These are phyloP conservation scores for Ia io DNA, from an alignment of 2,113 vertebrate species.

Conservation along the genomic window DNA sequence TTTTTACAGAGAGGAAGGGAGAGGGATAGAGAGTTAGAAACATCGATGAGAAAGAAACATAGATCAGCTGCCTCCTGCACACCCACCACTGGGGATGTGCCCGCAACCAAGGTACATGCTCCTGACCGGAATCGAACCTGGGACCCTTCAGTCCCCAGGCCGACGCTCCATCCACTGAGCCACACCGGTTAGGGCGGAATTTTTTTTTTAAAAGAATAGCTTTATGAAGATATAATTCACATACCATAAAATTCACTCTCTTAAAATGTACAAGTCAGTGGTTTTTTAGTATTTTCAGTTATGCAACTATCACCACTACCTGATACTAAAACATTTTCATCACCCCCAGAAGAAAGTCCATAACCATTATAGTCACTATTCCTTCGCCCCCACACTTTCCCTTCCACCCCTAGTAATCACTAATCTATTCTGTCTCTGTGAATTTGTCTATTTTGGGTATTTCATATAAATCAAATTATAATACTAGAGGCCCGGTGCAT, in stretches of 20 bases:
- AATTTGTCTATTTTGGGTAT: conserved; percentile 3
- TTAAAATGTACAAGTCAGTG: background rate
- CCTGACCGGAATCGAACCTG: too few species aligned
- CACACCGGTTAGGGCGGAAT: too few species aligned
- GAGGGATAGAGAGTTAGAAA: too few species aligned
- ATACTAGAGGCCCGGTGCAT: background rate
- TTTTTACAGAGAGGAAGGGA: too few species aligned
- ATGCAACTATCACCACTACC: background rate
- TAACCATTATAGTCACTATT: background rate
- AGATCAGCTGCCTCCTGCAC: too few species aligned
- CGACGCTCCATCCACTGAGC: too few species aligned
- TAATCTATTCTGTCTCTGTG: background rate
- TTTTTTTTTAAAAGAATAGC: background rate
- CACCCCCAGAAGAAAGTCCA: background rate
- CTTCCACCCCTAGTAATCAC: background rate
- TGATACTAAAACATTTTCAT: conserved; percentile 16
- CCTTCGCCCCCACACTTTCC: background rate
- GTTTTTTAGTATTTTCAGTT: conserved; percentile 10
- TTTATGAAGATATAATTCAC: background rate
- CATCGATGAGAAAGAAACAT: too few species aligned
- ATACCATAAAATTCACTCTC: background rate
- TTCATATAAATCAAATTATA: background rate
- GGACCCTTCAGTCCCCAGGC: too few species aligned
- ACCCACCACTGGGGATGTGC: too few species aligned
- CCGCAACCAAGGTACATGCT: too few species aligned